Evolutionary conservation across 2,797 vertebrate genomes (phyloP).

Genomic region (Benthosema pterotum): DNA sequence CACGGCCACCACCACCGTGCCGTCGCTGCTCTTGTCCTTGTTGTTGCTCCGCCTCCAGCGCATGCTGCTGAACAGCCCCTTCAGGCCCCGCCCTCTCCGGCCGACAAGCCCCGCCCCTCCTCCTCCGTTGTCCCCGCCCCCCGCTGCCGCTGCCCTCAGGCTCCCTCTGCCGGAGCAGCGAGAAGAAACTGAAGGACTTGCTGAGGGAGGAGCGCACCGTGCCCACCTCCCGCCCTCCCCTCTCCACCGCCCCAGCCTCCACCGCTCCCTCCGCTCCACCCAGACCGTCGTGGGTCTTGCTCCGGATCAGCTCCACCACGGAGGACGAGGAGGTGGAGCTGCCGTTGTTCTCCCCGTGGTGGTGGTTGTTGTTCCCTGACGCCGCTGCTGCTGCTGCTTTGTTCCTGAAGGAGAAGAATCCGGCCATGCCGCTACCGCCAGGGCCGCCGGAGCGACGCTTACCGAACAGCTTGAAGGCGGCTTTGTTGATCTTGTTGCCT

Average conservation of each 20-base stretch:
- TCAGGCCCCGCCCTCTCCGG: slow-evolving; percentile 90
- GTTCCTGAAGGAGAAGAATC: slow-evolving; percentile 94
- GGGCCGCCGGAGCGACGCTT: slow-evolving; percentile 89
- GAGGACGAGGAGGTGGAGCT: slow-evolving; percentile 40
- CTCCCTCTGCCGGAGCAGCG: slow-evolving; percentile 90
- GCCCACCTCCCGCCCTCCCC: slow-evolving; percentile 77
- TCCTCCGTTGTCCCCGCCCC: slow-evolving; percentile 70
- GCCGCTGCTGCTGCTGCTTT: slow-evolving; percentile 79
- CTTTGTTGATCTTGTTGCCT: slow-evolving; percentile 97
- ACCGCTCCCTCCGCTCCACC: slow-evolving; percentile 47
- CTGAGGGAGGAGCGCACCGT: slow-evolving; percentile 83
- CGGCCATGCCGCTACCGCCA: slow-evolving; percentile 90
- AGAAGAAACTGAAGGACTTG: slow-evolving; percentile 97
- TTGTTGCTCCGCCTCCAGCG: slow-evolving; percentile 91
- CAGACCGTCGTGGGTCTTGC: slow-evolving; percentile 94
- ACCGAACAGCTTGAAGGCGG: slow-evolving; percentile 96
- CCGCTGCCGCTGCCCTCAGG: slow-evolving; percentile 81
- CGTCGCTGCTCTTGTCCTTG: slow-evolving; percentile 84
- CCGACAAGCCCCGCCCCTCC: slow-evolving; percentile 79
- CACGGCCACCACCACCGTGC: slow-evolving; percentile 63
- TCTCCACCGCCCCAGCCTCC: slow-evolving; percentile 71
- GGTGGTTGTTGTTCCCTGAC: slow-evolving; percentile 38
- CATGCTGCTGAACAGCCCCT: slow-evolving; percentile 93
- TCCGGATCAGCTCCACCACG: slow-evolving; percentile 86
- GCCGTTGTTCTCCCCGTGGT: slow-evolving; percentile 53